These are phyloP conservation scores for Agonum fuliginosum DNA, from an alignment of 2,888 invertebrate species.

Conservation along the genomic window DNA sequence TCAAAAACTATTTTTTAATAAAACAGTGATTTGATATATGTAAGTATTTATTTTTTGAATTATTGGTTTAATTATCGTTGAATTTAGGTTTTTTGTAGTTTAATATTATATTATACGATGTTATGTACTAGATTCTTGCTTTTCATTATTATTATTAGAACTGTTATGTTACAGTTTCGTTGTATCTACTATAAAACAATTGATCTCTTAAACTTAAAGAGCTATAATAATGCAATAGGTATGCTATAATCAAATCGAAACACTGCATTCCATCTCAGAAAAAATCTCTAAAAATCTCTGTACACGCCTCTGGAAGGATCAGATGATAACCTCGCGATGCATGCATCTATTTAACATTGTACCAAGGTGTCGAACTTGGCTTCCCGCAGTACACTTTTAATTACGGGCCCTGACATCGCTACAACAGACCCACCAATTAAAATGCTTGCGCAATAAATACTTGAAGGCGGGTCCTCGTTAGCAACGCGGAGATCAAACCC, in stretches of 20 bases:
- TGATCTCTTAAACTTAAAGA: no score
- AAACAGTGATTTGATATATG: no score
- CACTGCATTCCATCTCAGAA: constrained; percentile 48
- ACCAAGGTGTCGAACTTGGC: constrained; percentile 72
- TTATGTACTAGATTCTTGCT: no score
- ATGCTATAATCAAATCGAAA: neutral
- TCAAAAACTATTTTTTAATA: no score
- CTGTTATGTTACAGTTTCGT: no score
- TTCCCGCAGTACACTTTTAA: constrained; percentile 72
- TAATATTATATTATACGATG: no score
- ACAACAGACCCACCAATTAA: constrained; percentile 72
- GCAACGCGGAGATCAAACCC: constrained; percentile 16
- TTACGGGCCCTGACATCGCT: constrained; percentile 71
- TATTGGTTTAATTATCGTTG: no score
- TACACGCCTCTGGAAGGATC: constrained; percentile 33
- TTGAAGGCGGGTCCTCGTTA: constrained; percentile 62
- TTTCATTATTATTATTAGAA: no score
- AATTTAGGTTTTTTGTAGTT: no score
- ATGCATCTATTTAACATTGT: constrained; percentile 71
- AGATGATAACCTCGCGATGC: constrained; percentile 36
- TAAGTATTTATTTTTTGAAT: no score
- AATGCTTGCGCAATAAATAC: constrained; percentile 71
- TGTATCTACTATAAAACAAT: no score
- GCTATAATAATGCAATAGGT: no score
- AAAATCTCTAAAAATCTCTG: constrained; percentile 35